Percentiles rank a stretch among this genome's conserved stretches.
These are phyloP conservation scores for Neodiprion lecontei DNA, from an alignment of 1,140 invertebrate species.

Conservation along the genomic window DNA sequence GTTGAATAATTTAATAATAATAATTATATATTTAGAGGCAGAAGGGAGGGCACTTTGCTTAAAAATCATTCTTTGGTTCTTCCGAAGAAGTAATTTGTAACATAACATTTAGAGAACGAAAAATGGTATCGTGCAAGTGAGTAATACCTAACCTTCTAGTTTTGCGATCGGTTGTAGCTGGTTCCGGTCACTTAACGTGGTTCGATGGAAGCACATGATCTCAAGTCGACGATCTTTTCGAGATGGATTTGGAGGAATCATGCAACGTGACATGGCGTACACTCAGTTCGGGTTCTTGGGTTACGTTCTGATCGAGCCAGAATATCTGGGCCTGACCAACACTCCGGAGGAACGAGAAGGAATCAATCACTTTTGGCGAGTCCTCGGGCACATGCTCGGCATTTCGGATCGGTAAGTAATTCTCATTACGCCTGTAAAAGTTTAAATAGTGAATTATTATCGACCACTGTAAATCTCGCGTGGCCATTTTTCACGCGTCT, in stretches of 20 bases:
- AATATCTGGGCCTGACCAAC: conserved; percentile 66
- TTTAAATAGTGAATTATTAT: too few relatives aligned
- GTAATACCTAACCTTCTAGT: neutral
- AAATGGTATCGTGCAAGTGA: too few relatives aligned
- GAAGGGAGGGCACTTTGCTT: too few relatives aligned
- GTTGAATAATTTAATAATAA: too few relatives aligned
- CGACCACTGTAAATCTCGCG: too few relatives aligned
- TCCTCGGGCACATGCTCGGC: conserved; percentile 78
- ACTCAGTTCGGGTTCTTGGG: conserved; percentile 87
- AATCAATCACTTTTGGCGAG: conserved; percentile 81
- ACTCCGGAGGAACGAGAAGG: conserved; percentile 65
- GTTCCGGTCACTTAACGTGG: conserved; percentile 65
- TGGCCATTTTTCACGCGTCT: too few relatives aligned
- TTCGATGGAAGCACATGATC: conserved; percentile 68
- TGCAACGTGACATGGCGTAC: conserved; percentile 79
- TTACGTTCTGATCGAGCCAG: conserved; percentile 67
- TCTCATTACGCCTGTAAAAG: too few relatives aligned
- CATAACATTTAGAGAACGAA: too few relatives aligned
- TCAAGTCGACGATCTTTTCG: conserved; percentile 53
- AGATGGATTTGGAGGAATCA: conserved; percentile 50
- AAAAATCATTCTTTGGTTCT: too few relatives aligned
- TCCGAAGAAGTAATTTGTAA: too few relatives aligned
- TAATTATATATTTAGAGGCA: too few relatives aligned
- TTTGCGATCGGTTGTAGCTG: conserved; percentile 29
- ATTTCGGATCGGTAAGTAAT: conserved; percentile 71